Evolutionary conservation across 2,888 invertebrate genomes (phyloP).

Genomic region (Polydrusus cervinus): DNA sequence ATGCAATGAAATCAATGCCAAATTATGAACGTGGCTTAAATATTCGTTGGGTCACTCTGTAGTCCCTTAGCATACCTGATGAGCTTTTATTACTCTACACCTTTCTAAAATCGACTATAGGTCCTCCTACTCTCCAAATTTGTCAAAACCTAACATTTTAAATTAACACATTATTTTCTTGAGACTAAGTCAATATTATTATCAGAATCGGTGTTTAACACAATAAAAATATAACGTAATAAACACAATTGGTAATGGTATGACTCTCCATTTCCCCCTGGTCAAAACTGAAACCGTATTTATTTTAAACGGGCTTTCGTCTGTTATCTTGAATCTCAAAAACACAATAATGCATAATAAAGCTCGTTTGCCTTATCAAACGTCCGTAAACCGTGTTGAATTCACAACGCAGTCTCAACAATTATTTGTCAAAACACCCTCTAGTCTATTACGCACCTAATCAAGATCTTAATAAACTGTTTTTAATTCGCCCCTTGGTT

Average conservation of each 20-base stretch:
- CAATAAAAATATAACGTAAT: background rate
- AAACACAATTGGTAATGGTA: background rate
- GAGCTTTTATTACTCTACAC: too few species aligned
- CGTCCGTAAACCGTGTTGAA: constrained; percentile 65
- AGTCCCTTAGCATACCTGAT: too few species aligned
- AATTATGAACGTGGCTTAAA: too few species aligned
- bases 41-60: too few species aligned
- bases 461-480: constrained; percentile 31
- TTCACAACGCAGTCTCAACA: constrained; percentile 56
- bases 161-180: too few species aligned
- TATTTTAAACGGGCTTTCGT: constrained; percentile 61
- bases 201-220: too few species aligned
- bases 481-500: constrained; percentile 24
- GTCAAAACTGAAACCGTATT: constrained; percentile 58
- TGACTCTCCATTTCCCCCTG: constrained; percentile 39
- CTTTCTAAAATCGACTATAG: too few species aligned
- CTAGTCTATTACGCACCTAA: constrained; percentile 45
- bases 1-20: too few species aligned
- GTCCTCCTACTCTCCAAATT: too few species aligned
- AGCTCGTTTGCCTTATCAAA: constrained; percentile 63
- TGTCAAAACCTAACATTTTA: too few species aligned
- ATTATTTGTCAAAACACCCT: constrained; percentile 44
- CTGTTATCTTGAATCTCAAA: constrained; percentile 66
- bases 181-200: too few species aligned
- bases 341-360: constrained; percentile 68